Evolutionary conservation across 1,140 invertebrate species (phyloP).

Genomic region (Cherax destructor): DNA sequence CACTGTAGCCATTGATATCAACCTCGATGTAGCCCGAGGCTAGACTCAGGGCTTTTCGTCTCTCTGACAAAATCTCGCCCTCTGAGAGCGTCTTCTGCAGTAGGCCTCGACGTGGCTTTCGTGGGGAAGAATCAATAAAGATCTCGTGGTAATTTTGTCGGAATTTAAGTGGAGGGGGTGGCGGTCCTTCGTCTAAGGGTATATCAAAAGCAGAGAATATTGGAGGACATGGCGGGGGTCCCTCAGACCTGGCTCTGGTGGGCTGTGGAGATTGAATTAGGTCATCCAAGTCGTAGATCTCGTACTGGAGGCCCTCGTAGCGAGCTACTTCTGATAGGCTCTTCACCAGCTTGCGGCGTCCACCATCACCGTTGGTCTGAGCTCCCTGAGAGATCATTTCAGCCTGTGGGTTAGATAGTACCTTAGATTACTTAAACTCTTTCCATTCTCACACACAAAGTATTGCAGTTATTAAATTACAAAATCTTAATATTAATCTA

Average conservation of each 20-base stretch:
- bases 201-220: conserved; percentile 57
- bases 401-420: conserved; percentile 76
- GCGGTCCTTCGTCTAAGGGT: conserved; percentile 54
- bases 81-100: conserved; percentile 86
- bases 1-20: conserved; percentile 67
- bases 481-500: too few relatives aligned
- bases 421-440: not conserved
- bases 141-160: conserved; percentile 62
- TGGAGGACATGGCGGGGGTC: conserved; percentile 48
- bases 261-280: conserved; percentile 41
- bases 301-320: conserved; percentile 67
- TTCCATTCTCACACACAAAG: too few relatives aligned
- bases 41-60: conserved; percentile 73
- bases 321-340: conserved; percentile 86
- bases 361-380: conserved; percentile 87
- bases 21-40: conserved; percentile 73
- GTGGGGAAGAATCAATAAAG: conserved; percentile 47
- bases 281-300: conserved; percentile 71
- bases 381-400: conserved; percentile 92
- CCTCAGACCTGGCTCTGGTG: conserved; percentile 48
- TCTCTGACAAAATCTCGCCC: conserved; percentile 85
- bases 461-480: too few relatives aligned
- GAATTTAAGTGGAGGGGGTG: conserved; percentile 54
- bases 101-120: conserved; percentile 45
- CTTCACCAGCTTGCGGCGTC: conserved; percentile 83